A percentile compares a stretch with the other conserved stretches of the same genome.
phyloP scores from a whole-genome alignment of 2,888 invertebrate species.

The Epistrophella euchroma region DNA sequence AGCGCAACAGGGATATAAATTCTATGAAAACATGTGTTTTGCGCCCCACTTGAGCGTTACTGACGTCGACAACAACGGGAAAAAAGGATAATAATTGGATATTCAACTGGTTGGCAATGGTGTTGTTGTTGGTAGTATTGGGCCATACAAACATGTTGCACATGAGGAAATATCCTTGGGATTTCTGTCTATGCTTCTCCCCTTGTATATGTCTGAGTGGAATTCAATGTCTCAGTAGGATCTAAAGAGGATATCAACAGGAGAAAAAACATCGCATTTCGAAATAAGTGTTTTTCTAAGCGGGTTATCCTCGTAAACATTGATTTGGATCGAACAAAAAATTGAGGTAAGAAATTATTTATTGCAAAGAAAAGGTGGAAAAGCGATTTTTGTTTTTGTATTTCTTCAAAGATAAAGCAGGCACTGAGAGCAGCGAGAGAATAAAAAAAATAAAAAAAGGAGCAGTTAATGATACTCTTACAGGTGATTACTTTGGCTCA shows the following conservation, averaged over 20 bases:
- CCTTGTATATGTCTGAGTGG: conserved; percentile 29
- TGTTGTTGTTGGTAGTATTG: conserved; percentile 40
- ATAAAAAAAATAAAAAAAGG: no score
- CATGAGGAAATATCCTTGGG: conserved; percentile 50
- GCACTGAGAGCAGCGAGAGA: conserved; percentile 32
- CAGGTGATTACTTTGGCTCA: conserved; percentile 70
- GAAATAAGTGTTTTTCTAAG: conserved; percentile 51
- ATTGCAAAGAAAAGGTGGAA: conserved; percentile 23
- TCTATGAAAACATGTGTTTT: conserved; percentile 71
- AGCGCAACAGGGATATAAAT: conserved; percentile 76
- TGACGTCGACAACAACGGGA: conserved; percentile 43
- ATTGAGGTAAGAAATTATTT: conserved; percentile 10
- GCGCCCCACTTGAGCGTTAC: conserved; percentile 48
- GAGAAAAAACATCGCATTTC: conserved; percentile 71
- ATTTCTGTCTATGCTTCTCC: conserved; percentile 30
- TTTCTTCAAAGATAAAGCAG: neutral
- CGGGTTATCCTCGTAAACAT: conserved; percentile 43
- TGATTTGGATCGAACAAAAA: conserved; percentile 17
- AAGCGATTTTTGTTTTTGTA: conserved; percentile 20
- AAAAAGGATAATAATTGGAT: conserved; percentile 62
- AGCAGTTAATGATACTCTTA: conserved; percentile 70
- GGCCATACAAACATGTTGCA: conserved; percentile 61
- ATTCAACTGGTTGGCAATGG: conserved; percentile 73
- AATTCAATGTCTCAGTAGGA: neutral
- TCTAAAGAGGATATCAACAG: conserved; percentile 58